These are phyloP conservation scores for Eudemis profundana DNA, from an alignment of 2,888 invertebrate genomes.

Conservation along the genomic window DNA sequence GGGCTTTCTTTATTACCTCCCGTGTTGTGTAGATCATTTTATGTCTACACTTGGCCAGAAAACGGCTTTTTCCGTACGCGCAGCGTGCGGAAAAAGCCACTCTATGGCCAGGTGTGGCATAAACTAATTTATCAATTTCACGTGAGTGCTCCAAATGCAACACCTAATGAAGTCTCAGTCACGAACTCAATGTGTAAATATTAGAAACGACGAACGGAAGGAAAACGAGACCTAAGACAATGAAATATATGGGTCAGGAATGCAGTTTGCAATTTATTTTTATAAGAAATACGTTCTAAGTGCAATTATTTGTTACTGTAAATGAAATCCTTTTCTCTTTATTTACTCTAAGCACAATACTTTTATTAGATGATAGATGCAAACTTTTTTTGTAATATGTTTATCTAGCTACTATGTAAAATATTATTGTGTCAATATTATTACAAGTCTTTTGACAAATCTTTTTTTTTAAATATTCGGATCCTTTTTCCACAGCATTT, in stretches of 20 bases:
- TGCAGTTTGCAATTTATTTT: slow-evolving; percentile 37
- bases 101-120: no score
- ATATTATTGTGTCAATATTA: slow-evolving; percentile 32
- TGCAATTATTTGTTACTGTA: slow-evolving; percentile 31
- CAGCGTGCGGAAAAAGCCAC: no score
- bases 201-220: background rate
- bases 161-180: background rate
- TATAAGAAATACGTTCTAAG: slow-evolving; percentile 30
- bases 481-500: slow-evolving; percentile 2
- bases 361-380: slow-evolving; percentile 22
- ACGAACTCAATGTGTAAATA: slow-evolving; percentile 20
- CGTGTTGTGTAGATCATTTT: no score
- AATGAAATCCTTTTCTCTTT: slow-evolving; percentile 37
- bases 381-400: slow-evolving; percentile 15
- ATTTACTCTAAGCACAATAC: slow-evolving; percentile 40
- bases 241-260: slow-evolving; percentile 10
- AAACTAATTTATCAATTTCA: slow-evolving; percentile 4
- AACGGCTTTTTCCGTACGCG: no score
- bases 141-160: slow-evolving; percentile 15
- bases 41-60: no score
- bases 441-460: slow-evolving; percentile 40
- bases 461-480: slow-evolving; percentile 15
- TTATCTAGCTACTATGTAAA: slow-evolving; percentile 30
- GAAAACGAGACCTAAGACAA: slow-evolving; percentile 7
- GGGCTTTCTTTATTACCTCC: no score